Conservation (phyloP, 2,888 invertebrate species). For the Cryptus armator region DNA sequence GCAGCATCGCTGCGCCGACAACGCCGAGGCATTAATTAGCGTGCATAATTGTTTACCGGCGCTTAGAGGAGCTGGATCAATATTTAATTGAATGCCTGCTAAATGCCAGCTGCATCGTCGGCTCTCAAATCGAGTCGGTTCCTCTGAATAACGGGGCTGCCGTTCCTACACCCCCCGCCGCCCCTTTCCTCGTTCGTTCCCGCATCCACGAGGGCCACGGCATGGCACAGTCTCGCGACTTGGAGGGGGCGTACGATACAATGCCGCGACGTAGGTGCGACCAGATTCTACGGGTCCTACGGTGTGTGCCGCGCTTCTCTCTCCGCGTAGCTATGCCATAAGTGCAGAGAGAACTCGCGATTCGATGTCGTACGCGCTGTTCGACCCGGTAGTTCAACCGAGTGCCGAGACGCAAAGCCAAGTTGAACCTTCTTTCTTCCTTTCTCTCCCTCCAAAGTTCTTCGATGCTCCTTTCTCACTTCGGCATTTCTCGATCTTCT, state of each 20-base stretch:
- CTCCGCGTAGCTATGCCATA: constrained; percentile 17
- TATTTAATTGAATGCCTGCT: constrained; percentile 84
- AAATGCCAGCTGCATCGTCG: constrained; percentile 79
- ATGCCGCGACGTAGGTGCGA: constrained; percentile 45
- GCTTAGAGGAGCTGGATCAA: constrained; percentile 83
- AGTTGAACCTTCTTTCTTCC: constrained; percentile 19
- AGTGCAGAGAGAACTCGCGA: constrained; percentile 53
- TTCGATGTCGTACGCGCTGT: constrained; percentile 67
- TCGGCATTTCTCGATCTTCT: constrained; percentile 4
- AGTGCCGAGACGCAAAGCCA: constrained; percentile 13
- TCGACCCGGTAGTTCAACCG: constrained; percentile 56
- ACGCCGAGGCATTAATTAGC: constrained; percentile 83
- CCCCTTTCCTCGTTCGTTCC: constrained; percentile 48
- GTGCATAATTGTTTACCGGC: constrained; percentile 84
- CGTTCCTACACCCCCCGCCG: constrained; percentile 15
- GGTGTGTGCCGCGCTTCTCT: constrained; percentile 19
- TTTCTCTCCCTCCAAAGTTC: constrained; percentile 10
- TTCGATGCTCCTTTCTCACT: constrained; percentile 1
- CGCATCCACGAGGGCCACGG: constrained; percentile 29
- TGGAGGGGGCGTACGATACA: constrained; percentile 38
- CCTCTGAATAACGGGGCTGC: constrained; percentile 56
- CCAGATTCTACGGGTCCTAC: constrained; percentile 18
- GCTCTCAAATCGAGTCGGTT: constrained; percentile 63
- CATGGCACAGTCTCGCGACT: constrained; percentile 14
- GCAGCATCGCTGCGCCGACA: constrained; percentile 78